Conservation (phyloP, 2,888 invertebrate species). For the Aporophyla lueneburgensis region DNA sequence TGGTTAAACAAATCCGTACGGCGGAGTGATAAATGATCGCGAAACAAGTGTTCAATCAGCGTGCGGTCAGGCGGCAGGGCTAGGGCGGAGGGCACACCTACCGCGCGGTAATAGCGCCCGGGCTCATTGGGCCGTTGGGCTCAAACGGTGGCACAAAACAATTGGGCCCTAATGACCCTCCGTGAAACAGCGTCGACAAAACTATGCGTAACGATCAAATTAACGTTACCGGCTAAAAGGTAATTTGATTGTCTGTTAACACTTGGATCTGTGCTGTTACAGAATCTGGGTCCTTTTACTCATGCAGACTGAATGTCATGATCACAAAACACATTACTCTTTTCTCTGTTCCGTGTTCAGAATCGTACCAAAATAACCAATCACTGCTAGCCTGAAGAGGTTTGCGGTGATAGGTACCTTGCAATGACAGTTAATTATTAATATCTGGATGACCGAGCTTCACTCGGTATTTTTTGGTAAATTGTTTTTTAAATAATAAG, state of each 20-base stretch:
- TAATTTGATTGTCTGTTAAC: conserved; percentile 51
- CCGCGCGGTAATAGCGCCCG: conserved; percentile 70
- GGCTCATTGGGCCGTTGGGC: conserved; percentile 67
- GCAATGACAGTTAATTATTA: background rate
- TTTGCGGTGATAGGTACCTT: background rate
- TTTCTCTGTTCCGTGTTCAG: no score
- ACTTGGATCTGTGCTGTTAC: conserved; percentile 14
- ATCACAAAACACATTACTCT: no score
- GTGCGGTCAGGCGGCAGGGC: conserved; percentile 84
- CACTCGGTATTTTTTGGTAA: no score
- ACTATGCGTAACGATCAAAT: conserved; percentile 66
- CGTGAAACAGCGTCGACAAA: conserved; percentile 55
- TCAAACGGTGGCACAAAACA: conserved; percentile 78
- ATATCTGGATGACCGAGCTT: no score
- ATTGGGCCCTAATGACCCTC: conserved; percentile 83
- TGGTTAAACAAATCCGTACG: conserved; percentile 68
- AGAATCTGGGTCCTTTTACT: conserved; percentile 1
- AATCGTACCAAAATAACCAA: background rate
- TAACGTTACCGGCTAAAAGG: conserved; percentile 50
- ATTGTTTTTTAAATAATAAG: no score
- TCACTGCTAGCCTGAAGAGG: background rate
- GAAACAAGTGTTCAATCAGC: conserved; percentile 88
- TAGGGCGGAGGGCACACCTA: conserved; percentile 69
- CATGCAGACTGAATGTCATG: background rate
- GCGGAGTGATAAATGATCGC: conserved; percentile 76